Base-by-base conservation (phyloP, 2,797 vertebrate species). In the Zenarchopterus dispar region DNA sequence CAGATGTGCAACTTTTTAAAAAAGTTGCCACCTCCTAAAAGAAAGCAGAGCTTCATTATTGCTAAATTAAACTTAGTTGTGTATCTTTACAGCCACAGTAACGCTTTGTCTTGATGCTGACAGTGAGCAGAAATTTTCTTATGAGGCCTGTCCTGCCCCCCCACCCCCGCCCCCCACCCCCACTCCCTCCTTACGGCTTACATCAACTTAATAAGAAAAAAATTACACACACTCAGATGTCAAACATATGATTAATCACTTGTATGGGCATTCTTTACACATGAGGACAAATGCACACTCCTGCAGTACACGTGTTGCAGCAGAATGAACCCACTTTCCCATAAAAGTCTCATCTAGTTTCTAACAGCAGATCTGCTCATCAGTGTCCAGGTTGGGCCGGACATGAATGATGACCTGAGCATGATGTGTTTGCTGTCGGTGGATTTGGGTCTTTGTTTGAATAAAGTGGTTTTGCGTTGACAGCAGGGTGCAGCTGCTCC, bases 201-300 rank as follows among this genome's bases (percentile, higher is more conserved):
- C 44, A 64, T 75, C 51, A 21, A 53, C 73, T 68, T 71, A 80
- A 87, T 84, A 61, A 73, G 53, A 10, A 65, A 84, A 65, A 54
- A 80, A 84, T 74, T 78, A 74, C 83, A 85, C 87, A 85, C 69
- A 61, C 64, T 49, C 58, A 73, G 63, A 56, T 48, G 47, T 63
- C 65, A 54, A 58, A 39, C 36, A 48, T 16, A 73, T 86, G 82
- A 88, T 84, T 43, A 73, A 87, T 85, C 54, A 76, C 80, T 70
- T 64, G 45, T 51, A 62, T 46, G 48, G 2, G 42, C 33, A 28
- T 17, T 69, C 48, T 43, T 66, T 77, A 68, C 17, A 60, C 44
- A 42, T 63, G 41, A 85, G 73, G 73, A 90, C 67, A 90, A 88
- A 86, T 79, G 87, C 71, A 85, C 84, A 70, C 56, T 54, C 75